These are phyloP conservation scores for Ictidomys tridecemlineatus DNA, from an alignment of 2,113 vertebrate species.

Conservation along the genomic window DNA sequence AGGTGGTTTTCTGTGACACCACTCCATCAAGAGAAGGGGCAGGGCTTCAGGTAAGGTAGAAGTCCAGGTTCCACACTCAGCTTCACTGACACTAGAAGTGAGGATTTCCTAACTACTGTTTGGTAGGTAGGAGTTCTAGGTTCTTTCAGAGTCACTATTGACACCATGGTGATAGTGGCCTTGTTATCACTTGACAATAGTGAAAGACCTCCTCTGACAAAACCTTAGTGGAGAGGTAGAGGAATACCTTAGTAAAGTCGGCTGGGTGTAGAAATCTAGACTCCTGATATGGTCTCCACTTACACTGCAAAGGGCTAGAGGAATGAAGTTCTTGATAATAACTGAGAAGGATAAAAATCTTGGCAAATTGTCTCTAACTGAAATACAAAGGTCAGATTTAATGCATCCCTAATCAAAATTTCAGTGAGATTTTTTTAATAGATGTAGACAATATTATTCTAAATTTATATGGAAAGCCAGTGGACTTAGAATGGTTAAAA, in stretches of 20 bases:
- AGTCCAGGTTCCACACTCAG: not conserved
- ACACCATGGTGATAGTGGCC: not conserved
- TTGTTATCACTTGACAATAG: not conserved
- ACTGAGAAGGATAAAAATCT: not conserved
- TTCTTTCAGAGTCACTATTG: not conserved
- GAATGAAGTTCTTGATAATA: not conserved
- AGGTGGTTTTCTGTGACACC: not conserved
- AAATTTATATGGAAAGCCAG: not conserved
- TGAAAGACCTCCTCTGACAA: not conserved
- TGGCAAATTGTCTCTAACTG: not conserved
- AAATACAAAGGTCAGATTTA: not conserved
- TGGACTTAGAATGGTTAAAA: not conserved
- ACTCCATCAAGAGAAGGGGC: not conserved
- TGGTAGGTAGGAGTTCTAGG: not conserved
- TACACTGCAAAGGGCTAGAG: not conserved
- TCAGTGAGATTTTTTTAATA: not conserved
- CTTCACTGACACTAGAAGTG: not conserved
- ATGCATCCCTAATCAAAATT: constrained; percentile 12
- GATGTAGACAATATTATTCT: not conserved
- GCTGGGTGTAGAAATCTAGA: not conserved
- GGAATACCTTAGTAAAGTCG: not conserved
- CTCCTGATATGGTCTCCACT: not conserved
- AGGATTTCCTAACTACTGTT: not conserved
- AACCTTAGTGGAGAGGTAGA: not conserved
- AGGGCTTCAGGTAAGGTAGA: not conserved